Percentiles rank a stretch among this genome's conserved stretches.
These are phyloP conservation scores for Callaeas wilsoni DNA, from an alignment of 2,113 vertebrate genomes.

Conservation along the genomic window DNA sequence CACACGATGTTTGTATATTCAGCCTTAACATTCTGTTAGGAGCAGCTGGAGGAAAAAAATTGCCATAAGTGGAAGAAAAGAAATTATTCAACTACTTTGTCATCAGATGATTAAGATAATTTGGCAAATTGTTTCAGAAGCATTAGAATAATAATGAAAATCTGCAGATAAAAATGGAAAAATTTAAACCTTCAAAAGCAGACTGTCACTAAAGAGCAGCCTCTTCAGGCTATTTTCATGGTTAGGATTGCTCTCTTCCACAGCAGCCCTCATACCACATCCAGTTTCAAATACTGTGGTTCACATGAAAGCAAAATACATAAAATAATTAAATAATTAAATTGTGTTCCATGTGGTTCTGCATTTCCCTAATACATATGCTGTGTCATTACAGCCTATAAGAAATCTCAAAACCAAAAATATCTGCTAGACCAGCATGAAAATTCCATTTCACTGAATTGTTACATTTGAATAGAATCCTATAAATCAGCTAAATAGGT, in stretches of 20 bases:
- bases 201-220: background rate
- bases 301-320: background rate
- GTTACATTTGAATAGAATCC: background rate
- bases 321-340: background rate
- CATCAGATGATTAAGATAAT: background rate
- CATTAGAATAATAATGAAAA: background rate
- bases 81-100: background rate
- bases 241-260: background rate
- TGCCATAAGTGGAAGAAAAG: background rate
- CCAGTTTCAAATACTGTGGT: background rate
- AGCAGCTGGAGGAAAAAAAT: background rate
- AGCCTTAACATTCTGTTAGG: background rate
- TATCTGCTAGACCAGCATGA: background rate
- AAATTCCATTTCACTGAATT: background rate
- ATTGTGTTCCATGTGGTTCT: accelerated
- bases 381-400: background rate
- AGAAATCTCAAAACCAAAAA: background rate
- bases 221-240: background rate
- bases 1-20: background rate
- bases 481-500: background rate
- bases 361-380: background rate
- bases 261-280: background rate
- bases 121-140: background rate
- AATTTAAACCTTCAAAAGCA: background rate
- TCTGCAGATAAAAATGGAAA: background rate